phyloP scores from a whole-genome alignment of 2,888 invertebrate genomes.

The Eudasyphora cyanicolor region DNA sequence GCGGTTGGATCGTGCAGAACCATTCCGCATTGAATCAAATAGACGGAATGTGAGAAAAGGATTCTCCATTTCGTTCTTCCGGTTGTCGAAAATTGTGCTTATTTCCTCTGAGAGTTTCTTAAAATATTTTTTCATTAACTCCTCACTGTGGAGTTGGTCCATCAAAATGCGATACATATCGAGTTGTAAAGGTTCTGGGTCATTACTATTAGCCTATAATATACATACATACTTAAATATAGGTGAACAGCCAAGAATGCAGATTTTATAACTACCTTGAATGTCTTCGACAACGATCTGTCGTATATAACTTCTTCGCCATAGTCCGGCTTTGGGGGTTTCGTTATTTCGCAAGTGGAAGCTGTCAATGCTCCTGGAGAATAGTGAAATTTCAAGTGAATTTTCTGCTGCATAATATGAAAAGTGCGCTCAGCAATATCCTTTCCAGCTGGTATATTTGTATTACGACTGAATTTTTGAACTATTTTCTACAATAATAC shows the following conservation, averaged over 20 bases:
- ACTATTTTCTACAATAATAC: slow-evolving; percentile 81
- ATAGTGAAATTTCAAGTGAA: slow-evolving; percentile 78
- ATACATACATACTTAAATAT: too few species aligned
- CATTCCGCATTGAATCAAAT: slow-evolving; percentile 82
- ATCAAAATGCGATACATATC: slow-evolving; percentile 84
- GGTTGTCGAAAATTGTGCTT: slow-evolving; percentile 79
- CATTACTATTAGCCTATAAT: slow-evolving; percentile 85
- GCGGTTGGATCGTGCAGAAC: slow-evolving; percentile 80
- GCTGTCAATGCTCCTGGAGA: slow-evolving; percentile 77
- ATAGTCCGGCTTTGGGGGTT: slow-evolving; percentile 86
- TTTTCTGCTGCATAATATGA: slow-evolving; percentile 82
- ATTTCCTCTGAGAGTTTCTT: slow-evolving; percentile 79
- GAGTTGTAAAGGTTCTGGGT: slow-evolving; percentile 83
- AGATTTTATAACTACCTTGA: slow-evolving; percentile 82
- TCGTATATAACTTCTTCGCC: slow-evolving; percentile 85
- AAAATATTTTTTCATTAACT: slow-evolving; percentile 82
- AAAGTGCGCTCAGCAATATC: slow-evolving; percentile 86
- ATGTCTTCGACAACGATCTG: slow-evolving; percentile 84
- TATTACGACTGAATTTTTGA: slow-evolving; percentile 84
- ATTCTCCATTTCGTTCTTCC: slow-evolving; percentile 80
- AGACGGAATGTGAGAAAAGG: slow-evolving; percentile 81
- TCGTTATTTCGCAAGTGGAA: slow-evolving; percentile 83
- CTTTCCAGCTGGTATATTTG: slow-evolving; percentile 81
- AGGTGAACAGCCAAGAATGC: too few species aligned
- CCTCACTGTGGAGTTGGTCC: slow-evolving; percentile 84